These are phyloP conservation scores for Chrysomallon squamiferum DNA, from an alignment of 1,140 invertebrate genomes.

Conservation along the genomic window DNA sequence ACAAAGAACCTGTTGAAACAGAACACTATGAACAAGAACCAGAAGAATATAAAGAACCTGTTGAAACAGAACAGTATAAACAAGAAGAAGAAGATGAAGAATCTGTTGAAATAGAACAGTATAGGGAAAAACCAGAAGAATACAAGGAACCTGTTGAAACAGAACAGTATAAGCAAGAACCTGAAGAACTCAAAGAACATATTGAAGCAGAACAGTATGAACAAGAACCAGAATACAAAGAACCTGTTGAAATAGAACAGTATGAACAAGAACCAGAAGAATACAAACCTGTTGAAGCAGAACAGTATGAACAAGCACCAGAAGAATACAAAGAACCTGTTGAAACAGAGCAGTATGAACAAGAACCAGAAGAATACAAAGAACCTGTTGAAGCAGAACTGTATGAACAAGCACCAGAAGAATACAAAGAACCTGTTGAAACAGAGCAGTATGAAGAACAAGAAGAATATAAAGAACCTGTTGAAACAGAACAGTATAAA, in stretches of 20 bases:
- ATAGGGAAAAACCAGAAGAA: conserved; percentile 20
- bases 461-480: too few relatives aligned
- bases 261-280: neutral
- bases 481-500: too few relatives aligned
- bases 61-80: conserved; percentile 7
- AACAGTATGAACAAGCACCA: conserved; percentile 2
- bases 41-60: conserved; percentile 7
- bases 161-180: too few relatives aligned
- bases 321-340: conserved; percentile 3
- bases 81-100: neutral
- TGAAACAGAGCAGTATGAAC: neutral
- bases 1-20: conserved; percentile 20
- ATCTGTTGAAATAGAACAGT: conserved; percentile 8
- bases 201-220: too few relatives aligned
- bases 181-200: too few relatives aligned
- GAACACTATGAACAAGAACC: conserved; percentile 2
- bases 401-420: too few relatives aligned
- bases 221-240: neutral
- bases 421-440: too few relatives aligned
- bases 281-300: neutral
- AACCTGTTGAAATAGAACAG: neutral
- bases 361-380: too few relatives aligned
- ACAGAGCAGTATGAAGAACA: too few relatives aligned
- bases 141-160: too few relatives aligned
- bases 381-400: too few relatives aligned